Base-by-base conservation (phyloP, 1,140 invertebrate species). In the Pseudobourletiella spinata region DNA sequence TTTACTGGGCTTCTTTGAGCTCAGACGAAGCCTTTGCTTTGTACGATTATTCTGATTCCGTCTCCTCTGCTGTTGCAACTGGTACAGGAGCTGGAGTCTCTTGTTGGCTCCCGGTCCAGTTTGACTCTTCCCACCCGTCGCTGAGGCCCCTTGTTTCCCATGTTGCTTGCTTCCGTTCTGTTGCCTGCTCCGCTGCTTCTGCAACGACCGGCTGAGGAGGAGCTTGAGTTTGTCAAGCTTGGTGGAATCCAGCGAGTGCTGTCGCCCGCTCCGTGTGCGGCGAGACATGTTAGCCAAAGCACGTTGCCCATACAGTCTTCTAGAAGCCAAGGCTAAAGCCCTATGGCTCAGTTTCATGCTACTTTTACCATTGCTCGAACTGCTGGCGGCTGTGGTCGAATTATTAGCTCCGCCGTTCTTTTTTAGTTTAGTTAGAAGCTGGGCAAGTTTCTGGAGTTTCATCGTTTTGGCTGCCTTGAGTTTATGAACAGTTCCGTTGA, bases 1-100 rank as follows among this genome's bases (percentile, higher is more conserved):
- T 69, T 83, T 61, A 54, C 44, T 63, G 0, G 57, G 61, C 42
- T 52, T 57, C 25, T 59, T 63, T 3, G 20, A 15, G 28, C 65
- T 32, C 15, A 63, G 26, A 35, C 61, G 57, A 16, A 63, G 51
- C 54, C 60, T 59, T 35, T 59, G 50, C 48, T 46, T 64, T 25
- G 52, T 6, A 26, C 48, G 3, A 26, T 15, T 55, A 18, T 35
- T 24, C 22, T 32, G 25, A 30, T 61, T 56, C 25, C 26, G 26
- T n/a, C 35, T 30, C 28, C 25, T n/a, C 29, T 25, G 18, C 8
- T 35, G 29, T 1, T 22, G 29, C n/a, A 43, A 39, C 30, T 43
- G 30, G 22, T 46, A 42, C 16, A 46, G 60, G n/a, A 35, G 30
- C 18, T 35, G 29, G 3, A 25, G 56, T n/a, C 29, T 56, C 22